A percentile compares a stretch with the other conserved stretches of the same genome.
phyloP scores from a whole-genome alignment of 2,888 invertebrate genomes.

The Dryadula phaetusa region DNA sequence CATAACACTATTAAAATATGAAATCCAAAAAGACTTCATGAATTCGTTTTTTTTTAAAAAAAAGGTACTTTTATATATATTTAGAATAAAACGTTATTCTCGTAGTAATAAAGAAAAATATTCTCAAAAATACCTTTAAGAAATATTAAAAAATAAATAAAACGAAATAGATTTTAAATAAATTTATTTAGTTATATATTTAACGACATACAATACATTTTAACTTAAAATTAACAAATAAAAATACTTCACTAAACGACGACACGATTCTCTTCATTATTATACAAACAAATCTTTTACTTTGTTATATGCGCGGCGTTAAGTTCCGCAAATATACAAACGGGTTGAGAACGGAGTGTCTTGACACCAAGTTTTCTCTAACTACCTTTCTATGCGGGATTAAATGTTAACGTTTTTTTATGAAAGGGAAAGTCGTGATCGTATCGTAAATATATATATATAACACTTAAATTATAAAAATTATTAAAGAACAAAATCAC shows the following conservation, averaged over 20 bases:
- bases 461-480: not conserved
- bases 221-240: constrained; percentile 6
- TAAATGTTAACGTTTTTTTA: not conserved
- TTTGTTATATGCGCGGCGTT: not conserved
- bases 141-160: constrained; percentile 5
- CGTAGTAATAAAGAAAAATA: too few species aligned
- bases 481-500: constrained; percentile 4
- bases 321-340: not conserved
- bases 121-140: too few species aligned
- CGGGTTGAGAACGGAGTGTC: not conserved
- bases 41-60: too few species aligned
- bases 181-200: constrained; percentile 8
- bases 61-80: too few species aligned
- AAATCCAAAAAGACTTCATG: too few species aligned
- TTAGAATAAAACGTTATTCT: too few species aligned
- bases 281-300: not conserved
- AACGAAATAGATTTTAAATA: constrained; percentile 10
- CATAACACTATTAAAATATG: too few species aligned
- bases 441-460: not conserved
- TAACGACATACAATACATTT: constrained; percentile 9
- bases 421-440: not conserved
- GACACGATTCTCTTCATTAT: not conserved
- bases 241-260: not conserved
- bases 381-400: not conserved
- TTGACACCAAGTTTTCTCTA: not conserved